Percentiles rank a stretch among this genome's conserved stretches.
These are phyloP conservation scores for Ophonus ardosiacus DNA, from an alignment of 2,888 invertebrate species.

Conservation along the genomic window DNA sequence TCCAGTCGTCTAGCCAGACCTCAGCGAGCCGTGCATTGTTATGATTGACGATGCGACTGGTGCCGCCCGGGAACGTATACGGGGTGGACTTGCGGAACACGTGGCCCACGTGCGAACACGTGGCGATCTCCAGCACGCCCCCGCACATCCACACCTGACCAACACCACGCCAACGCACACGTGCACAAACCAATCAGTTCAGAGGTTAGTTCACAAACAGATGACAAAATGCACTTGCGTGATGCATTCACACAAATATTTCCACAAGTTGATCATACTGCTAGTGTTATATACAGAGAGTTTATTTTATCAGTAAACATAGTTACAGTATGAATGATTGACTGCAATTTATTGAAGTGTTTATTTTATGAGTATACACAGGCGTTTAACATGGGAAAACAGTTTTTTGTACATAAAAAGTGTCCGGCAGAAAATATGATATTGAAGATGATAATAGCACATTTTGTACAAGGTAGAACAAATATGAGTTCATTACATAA, in stretches of 20 bases:
- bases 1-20: conserved; percentile 99
- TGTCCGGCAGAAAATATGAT: too few relatives aligned
- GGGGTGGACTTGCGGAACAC: conserved; percentile 98
- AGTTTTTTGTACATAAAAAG: too few relatives aligned
- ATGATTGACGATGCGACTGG: conserved; percentile 97
- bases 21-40: conserved; percentile 99
- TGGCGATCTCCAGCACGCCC: conserved; percentile 94
- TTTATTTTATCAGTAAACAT: too few relatives aligned
- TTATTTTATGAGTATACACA: too few relatives aligned
- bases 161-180: conserved; percentile 63
- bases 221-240: conserved; percentile 38
- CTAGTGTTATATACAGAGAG: neutral
- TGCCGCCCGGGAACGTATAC: conserved; percentile 98
- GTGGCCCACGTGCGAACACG: conserved; percentile 97
- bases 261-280: neutral
- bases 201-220: conserved; percentile 26
- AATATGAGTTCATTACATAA: too few relatives aligned
- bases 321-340: too few relatives aligned
- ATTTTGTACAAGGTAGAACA: too few relatives aligned
- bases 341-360: too few relatives aligned
- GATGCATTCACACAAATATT: conserved; percentile 13
- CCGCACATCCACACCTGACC: conserved; percentile 98
- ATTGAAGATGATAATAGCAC: too few relatives aligned
- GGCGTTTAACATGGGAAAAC: too few relatives aligned
- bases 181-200: conserved; percentile 46